Evolutionary conservation across 2,888 invertebrate species (phyloP).

Genomic region (Meloe dianella): DNA sequence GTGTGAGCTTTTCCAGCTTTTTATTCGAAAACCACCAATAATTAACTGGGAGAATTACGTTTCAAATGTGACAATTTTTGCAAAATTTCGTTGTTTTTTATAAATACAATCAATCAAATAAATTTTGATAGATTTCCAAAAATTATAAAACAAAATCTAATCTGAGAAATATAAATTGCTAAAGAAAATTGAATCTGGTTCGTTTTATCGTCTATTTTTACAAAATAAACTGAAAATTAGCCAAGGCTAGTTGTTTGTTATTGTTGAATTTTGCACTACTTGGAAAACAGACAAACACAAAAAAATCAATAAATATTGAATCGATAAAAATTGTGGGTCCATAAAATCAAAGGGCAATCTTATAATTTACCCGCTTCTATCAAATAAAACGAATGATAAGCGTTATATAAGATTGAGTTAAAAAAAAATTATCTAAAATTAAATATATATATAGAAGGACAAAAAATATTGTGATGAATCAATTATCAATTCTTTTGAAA

Average conservation of each 20-base stretch:
- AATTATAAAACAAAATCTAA: background rate
- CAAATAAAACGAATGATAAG: too few species aligned
- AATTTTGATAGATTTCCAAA: conserved; percentile 1
- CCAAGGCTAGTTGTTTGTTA: background rate
- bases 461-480: background rate
- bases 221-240: background rate
- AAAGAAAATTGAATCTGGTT: background rate
- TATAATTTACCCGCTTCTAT: too few species aligned
- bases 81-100: background rate
- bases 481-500: background rate
- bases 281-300: background rate
- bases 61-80: too few species aligned
- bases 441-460: too few species aligned
- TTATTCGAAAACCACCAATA: background rate
- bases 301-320: too few species aligned
- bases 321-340: too few species aligned
- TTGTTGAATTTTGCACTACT: background rate
- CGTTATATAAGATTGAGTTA: too few species aligned
- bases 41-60: background rate
- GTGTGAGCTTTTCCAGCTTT: background rate
- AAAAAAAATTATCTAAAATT: too few species aligned
- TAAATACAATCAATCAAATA: background rate
- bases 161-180: background rate
- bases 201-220: background rate
- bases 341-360: too few species aligned